Base-by-base conservation (phyloP, 2,113 vertebrate genomes). In the Gnathonemus longibarbis region DNA sequence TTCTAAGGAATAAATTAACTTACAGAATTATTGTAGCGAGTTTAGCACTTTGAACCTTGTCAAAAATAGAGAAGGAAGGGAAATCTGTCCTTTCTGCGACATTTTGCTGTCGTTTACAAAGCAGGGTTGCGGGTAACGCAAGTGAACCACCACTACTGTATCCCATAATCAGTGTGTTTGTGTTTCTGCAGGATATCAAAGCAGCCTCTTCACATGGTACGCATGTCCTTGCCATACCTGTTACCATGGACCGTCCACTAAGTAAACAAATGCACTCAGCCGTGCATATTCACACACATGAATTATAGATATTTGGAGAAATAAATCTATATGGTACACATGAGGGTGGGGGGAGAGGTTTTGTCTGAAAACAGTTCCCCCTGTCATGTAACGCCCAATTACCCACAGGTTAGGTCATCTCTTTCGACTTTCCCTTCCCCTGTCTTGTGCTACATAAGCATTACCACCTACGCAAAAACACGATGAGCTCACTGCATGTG, bases 1-100 rank as follows among this genome's bases (percentile, higher is more conserved):
- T 86, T 46, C 84, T 27, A 49, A 86, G 84, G 84, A 86, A 86
- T 86, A 86, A 86, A 49, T 86, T 52, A 86, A 86, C 21, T 86
- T 86, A 11, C 48, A 49, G n/a, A 86, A 50, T 27, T 86, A 21
- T 49, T 86, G 6, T 31, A 31, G 21, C 4, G 46, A 24, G 48
- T 86, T 27, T 48, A 27, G 46, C 46, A 50, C 46, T 1, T n/a
- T 49, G 49, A 86, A 31, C 84, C 7, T 17, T 15, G 9, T 86
- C 9, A 27, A 52, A 17, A 86, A 86, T 31, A 86, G 84, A 2
- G 4, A 86, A 50, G 77, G 6, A 83, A 45, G 3, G 9, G 7
- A 42, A 83, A 83, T 70, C n/a, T 31, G 62, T 27, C n/a, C 24
- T 27, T 70, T 70, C 10, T 31, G 10, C 27, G n/a, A 27, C 13